These are phyloP conservation scores for Doryteuthis pealeii DNA, from an alignment of 1,140 invertebrate species.

Conservation along the genomic window DNA sequence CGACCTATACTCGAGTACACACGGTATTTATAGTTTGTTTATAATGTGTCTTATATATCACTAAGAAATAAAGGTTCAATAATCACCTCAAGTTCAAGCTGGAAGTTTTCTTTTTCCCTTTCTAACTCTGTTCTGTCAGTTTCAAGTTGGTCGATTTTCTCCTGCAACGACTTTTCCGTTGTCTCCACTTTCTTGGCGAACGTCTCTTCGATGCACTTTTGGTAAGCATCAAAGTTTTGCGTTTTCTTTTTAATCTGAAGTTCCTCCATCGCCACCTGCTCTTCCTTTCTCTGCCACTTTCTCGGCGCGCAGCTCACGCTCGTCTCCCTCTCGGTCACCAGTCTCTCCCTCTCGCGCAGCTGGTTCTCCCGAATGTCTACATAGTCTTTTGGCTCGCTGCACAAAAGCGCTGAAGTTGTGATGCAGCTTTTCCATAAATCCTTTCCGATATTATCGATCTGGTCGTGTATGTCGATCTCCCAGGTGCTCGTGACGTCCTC, in stretches of 20 bases:
- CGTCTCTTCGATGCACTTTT: conserved; percentile 36
- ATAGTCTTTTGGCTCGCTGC: conserved; percentile 48
- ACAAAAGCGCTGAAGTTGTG: conserved; percentile 51
- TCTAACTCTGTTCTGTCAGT: conserved; percentile 33
- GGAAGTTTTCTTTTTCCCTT: conserved; percentile 41
- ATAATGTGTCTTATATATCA: too few species aligned
- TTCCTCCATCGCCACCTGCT: conserved; percentile 26
- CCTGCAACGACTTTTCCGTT: conserved; percentile 26
- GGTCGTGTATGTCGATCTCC: conserved; percentile 56
- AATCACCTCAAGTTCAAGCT: conserved; percentile 42
- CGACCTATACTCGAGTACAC: too few species aligned
- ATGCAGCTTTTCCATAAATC: conserved; percentile 46
- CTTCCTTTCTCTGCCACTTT: conserved; percentile 43
- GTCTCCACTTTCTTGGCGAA: conserved; percentile 35
- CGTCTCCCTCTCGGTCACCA: conserved; percentile 31
- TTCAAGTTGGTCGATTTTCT: conserved; percentile 30
- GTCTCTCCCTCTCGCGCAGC: conserved; percentile 45
- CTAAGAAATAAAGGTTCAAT: too few species aligned
- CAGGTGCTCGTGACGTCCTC: conserved; percentile 51
- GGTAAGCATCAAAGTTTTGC: conserved; percentile 34
- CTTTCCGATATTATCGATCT: conserved; percentile 52
- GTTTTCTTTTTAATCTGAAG: background rate
- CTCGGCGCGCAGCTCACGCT: conserved; percentile 27
- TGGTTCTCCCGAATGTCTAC: conserved; percentile 45
- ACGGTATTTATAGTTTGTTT: too few species aligned